Evolutionary conservation across 2,113 vertebrate genomes (phyloP).

Genomic region (Sinosuthora webbiana): DNA sequence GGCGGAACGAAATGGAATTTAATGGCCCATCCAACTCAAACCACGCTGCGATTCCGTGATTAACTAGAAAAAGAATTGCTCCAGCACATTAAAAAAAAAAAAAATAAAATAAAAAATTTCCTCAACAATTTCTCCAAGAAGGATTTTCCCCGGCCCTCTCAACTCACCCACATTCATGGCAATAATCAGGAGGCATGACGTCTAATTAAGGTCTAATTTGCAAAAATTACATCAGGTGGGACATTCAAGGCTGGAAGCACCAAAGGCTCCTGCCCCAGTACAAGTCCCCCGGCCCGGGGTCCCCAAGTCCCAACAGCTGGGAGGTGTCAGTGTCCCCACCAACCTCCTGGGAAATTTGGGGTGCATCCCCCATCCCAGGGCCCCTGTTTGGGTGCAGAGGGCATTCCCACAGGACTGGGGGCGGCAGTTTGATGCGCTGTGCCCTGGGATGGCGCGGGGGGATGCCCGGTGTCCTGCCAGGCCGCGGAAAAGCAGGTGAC

Average conservation of each 20-base stretch:
- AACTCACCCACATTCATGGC: fast-evolving
- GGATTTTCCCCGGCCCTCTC: too few species aligned
- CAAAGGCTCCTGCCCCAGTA: not conserved
- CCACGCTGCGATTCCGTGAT: not conserved
- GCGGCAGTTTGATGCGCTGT: fast-evolving
- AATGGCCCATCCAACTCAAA: not conserved
- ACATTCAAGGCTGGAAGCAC: not conserved
- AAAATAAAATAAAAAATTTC: not conserved
- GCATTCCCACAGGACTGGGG: fast-evolving
- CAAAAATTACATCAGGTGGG: not conserved
- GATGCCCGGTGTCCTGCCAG: fast-evolving
- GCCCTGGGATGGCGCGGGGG: fast-evolving
- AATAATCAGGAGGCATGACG: not conserved
- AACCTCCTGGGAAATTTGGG: not conserved
- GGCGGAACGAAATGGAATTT: not conserved
- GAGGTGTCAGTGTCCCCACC: fast-evolving
- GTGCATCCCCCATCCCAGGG: not conserved
- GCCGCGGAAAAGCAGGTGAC: not conserved
- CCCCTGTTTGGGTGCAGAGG: fast-evolving
- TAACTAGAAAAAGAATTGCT: not conserved
- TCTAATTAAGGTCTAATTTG: not conserved
- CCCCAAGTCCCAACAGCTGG: not conserved
- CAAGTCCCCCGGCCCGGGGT: fast-evolving
- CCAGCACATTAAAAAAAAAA: not conserved
- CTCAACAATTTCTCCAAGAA: not conserved